Percentiles rank a stretch among this genome's conserved stretches.
Conservation (phyloP, 2,888 invertebrate genomes). For the Pristionchus mayeri region DNA sequence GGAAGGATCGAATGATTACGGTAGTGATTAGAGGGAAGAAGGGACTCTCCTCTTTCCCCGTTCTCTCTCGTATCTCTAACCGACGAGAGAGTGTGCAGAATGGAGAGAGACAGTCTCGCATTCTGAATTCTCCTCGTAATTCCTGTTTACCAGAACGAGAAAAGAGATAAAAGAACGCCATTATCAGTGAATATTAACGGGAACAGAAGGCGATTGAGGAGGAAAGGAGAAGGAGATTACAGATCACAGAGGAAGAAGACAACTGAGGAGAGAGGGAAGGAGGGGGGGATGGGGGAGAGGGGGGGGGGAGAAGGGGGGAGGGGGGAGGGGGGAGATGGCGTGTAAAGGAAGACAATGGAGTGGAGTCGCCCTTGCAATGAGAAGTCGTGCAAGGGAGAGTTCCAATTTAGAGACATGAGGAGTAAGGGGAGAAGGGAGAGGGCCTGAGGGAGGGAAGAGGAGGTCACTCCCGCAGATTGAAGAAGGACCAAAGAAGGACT, state of each 20-base stretch:
- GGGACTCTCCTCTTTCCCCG: no score
- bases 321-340: no score
- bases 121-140: no score
- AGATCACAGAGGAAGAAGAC: not conserved
- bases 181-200: slow-evolving; percentile 18
- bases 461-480: slow-evolving; percentile 5
- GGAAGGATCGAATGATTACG: not conserved
- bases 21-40: no score
- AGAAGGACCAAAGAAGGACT: not conserved
- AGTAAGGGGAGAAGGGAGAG: not conserved
- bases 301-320: not conserved
- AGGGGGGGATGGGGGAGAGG: not conserved
- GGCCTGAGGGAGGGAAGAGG: not conserved
- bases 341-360: slow-evolving; percentile 13
- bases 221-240: no score
- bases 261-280: not conserved
- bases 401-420: slow-evolving; percentile 25
- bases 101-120: no score
- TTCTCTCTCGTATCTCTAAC: no score
- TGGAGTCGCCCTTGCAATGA: not conserved
- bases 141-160: slow-evolving; percentile 1
- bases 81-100: no score
- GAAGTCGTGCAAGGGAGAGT: slow-evolving; percentile 14
- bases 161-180: slow-evolving; percentile 5
- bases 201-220: not conserved